Base-by-base conservation (phyloP, 2,888 invertebrate species). In the Deilephila elpenor region DNA sequence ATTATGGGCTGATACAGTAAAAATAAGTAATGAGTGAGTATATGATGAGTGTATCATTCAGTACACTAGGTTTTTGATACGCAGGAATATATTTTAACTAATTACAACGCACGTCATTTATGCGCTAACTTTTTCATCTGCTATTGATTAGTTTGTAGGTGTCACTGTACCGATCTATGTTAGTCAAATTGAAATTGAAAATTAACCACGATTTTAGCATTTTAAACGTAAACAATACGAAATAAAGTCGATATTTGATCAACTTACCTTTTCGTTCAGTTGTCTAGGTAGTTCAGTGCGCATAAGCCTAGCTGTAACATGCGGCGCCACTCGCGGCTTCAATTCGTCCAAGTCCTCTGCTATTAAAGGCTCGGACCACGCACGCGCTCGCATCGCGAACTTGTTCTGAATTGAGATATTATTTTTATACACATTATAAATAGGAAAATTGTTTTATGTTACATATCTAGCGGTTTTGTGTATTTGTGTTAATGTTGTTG, bases 371-470 rank as follows among this genome's bases (percentile, higher is more conserved):
- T 97, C 97, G 67, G 96, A 95, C 97, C 97, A 98, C 29, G 97
- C 98, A 80, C 97, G 96, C 74, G 97, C 97, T 70, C 98, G 95
- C 84, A 97, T 97, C 79, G 96, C 96, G 91, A 98, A 98, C 89
- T 98, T 98, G 83, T 95, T 97, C 98, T 98, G 95, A 71, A 37
- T 44, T 34, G n/a, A 37, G 59, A 37, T 56, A 32, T 32, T 59
- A 37, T 44, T 56, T 53, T 53, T 32, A 64, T n/a, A 64, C 51
- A 51, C 11, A 8, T 62, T 29, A 37, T 29, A 19, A 8, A 8
- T 0, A 37, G 2, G 61, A n/a, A n/a, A 25, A 53, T 4, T 19
- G 25, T 29, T 19, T 19, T 29, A 20, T 44, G 0, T 37, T 20
- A 7, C 8, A 25, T 44, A 25, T 34, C 53, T 53, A 25, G 53